Base-by-base conservation (phyloP, 2,797 vertebrate species). In the Anableps anableps region DNA sequence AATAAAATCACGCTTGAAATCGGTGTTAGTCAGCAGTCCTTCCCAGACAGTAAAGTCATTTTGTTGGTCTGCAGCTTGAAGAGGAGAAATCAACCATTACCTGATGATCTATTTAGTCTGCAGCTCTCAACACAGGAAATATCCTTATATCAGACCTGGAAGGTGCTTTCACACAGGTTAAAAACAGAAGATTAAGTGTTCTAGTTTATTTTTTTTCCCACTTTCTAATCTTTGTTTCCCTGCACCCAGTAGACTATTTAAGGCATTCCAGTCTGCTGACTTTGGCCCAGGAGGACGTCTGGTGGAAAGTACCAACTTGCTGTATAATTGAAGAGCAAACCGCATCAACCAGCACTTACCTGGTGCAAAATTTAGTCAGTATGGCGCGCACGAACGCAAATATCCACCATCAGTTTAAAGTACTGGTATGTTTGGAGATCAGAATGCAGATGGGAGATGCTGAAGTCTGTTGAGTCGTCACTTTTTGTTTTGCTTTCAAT, bases 221-320 rank as follows among this genome's bases (percentile, higher is more conserved):
- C 5, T 26, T 41, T 68, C 81, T 78, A 81, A 83, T 81, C 80
- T 79, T 88, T 82, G 36, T 86, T 86, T 75, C 74, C 77, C 80
- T 80, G 82, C 81, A 80, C 77, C 75, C 77, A 75, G 50, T 72
- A 68, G 38, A 51, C 72, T 76, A 66, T 75, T 83, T 78, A 53
- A 71, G 76, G 38, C 48, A 78, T 78, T 80, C 77, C 80, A 83
- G 77, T 75, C 31, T 91, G 88, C 84, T 90, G 87, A 89, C 78
- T 88, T 90, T 93, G 91, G 86, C 90, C 78, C 72, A 58, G 81
- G 38, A 47, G 58, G 72, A 47, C 41, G 53, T 78, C 60, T 50
- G 31, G 77, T 81, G 86, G 91, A 89, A 91, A 89, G 83, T 83
- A 87, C 75, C 60, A 36, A 80, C 64, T 81, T 75, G 75, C 38